These are phyloP conservation scores for Drosophila subquinaria DNA, from an alignment of 2,888 invertebrate genomes.

Conservation along the genomic window DNA sequence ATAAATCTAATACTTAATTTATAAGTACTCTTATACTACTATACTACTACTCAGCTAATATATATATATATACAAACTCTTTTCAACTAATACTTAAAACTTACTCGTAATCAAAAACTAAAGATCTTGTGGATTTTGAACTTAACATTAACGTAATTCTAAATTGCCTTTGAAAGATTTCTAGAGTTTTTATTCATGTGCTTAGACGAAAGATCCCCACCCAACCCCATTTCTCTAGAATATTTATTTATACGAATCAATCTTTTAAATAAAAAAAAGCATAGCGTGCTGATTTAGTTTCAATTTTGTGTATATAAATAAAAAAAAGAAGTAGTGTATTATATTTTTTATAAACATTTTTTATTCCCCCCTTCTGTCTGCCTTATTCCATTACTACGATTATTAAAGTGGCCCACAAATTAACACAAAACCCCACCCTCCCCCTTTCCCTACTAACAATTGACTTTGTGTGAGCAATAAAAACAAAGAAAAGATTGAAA, in stretches of 20 bases:
- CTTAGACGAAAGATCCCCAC: conserved; percentile 29
- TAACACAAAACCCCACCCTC: conserved; percentile 10
- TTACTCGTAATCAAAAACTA: conserved; percentile 21
- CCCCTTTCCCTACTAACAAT: conserved; percentile 10
- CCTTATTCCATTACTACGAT: conserved; percentile 26
- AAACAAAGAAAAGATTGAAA: conserved; percentile 12
- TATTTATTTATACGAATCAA: conserved; percentile 9
- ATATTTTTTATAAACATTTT: conserved; percentile 17
- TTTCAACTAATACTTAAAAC: conserved; percentile 50
- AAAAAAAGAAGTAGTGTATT: conserved; percentile 16
- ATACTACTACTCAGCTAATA: conserved; percentile 33
- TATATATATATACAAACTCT: conserved; percentile 35
- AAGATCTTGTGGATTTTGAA: conserved; percentile 22
- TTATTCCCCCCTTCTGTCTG: background rate
- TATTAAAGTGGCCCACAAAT: conserved; percentile 13
- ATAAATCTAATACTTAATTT: conserved; percentile 26
- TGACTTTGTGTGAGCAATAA: conserved; percentile 50
- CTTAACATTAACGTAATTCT: conserved; percentile 37
- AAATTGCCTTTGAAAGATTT: conserved; percentile 36
- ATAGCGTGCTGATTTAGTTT: conserved; percentile 61
- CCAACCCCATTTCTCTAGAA: conserved; percentile 3
- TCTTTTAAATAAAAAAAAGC: conserved; percentile 27
- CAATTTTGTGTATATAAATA: conserved; percentile 50
- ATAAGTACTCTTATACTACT: conserved; percentile 51
- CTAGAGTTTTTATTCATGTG: conserved; percentile 42